Evolutionary conservation across 2,888 invertebrate genomes (phyloP), one percentile per base, ranked within the genome.

Genomic region (Graphium colonna): DNA sequence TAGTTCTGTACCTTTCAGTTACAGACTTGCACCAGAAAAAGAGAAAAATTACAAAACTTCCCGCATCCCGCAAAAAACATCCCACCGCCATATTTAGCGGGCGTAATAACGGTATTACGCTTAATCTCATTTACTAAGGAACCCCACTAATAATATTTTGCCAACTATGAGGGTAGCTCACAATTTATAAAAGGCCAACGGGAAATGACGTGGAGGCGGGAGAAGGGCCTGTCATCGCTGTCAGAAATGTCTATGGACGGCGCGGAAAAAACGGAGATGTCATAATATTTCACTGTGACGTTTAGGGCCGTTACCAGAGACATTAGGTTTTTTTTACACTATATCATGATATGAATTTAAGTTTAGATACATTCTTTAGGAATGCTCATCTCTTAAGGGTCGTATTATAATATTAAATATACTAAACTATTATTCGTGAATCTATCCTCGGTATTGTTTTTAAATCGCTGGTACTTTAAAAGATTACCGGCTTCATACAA

Each of bases 191-290:
- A 79, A 81, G 79, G 75, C 76, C 72, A 63, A 75, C 75, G 73
- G 77, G 79, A 80, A 78, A 76, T 77, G 78, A 77, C 79, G 71
- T 73, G 72, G 72, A 77, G 84, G 83, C 82, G 84, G 84, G 81
- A 78, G 77, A 81, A 82, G 77, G 80, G 77, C 77, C 82, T 81
- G 85, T 86, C 86, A 85, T 77, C 79, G 73, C 79, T 80, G 81
- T 82, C 82, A 77, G 67, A 78, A 78, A 79, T 83, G 79, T 81
- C 78, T 79, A 80, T 79, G 73, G 79, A 77, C 68, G 69, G 69
- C 69, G 62, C 61, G 71, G 74, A 77, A 79, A 77, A 82, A 79
- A 75, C 68, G 74, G 72, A 75, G 70, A 78, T 68, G 81, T 82
- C 82, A 80, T 79, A 79, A 81, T 83, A 79, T 81, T 84, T 82